Evolutionary conservation across 2,113 vertebrate species (phyloP).

Genomic region (Antechinus flavipes): DNA sequence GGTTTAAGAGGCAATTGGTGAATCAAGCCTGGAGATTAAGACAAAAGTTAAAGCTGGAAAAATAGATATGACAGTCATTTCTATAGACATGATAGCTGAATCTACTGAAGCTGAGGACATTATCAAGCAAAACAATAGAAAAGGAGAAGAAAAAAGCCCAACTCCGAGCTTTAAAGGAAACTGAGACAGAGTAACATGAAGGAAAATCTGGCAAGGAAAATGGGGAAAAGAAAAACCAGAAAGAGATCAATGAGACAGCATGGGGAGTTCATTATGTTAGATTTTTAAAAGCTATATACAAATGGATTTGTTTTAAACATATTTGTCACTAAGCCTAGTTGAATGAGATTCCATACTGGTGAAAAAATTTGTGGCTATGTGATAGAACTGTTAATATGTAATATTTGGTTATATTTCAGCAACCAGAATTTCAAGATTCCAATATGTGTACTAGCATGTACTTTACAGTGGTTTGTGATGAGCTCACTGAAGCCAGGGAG

Average conservation of each 20-base stretch:
- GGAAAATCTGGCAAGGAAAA: background rate
- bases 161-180: background rate
- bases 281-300: background rate
- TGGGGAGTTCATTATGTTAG: background rate
- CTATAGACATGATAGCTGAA: background rate
- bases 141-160: background rate
- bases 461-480: background rate
- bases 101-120: background rate
- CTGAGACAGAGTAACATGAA: background rate
- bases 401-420: background rate
- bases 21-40: background rate
- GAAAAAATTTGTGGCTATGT: background rate
- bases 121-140: background rate
- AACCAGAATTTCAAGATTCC: background rate
- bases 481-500: background rate
- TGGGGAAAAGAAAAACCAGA: background rate
- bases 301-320: background rate
- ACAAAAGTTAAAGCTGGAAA: background rate
- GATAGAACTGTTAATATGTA: background rate
- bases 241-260: background rate
- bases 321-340: background rate
- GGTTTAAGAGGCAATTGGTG: background rate
- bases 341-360: background rate
- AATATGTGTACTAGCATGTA: background rate
- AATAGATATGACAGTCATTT: background rate